Conservation (phyloP, 2,113 vertebrate genomes). For the Catharus fuscescens region DNA sequence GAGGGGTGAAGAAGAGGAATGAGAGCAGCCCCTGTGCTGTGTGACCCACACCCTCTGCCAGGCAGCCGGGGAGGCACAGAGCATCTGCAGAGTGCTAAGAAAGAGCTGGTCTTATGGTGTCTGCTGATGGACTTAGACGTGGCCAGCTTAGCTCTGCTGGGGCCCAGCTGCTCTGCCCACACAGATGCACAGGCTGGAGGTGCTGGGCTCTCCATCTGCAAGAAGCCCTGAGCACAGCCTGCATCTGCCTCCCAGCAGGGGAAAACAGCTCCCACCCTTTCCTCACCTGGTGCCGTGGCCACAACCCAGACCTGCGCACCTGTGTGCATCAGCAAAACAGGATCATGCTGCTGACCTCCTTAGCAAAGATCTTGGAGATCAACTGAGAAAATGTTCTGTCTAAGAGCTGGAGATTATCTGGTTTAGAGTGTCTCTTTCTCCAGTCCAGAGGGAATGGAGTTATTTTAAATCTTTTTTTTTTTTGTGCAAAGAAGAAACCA, state of each 20-base stretch:
- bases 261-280: neutral
- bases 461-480: constrained; percentile 45
- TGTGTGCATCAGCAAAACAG: neutral
- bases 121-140: constrained; percentile 57
- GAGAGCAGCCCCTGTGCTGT: neutral
- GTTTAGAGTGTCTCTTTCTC: constrained; percentile 56
- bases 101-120: constrained; percentile 54
- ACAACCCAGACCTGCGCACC: neutral
- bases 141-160: constrained; percentile 52
- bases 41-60: neutral
- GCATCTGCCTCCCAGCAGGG: neutral
- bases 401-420: constrained; percentile 62
- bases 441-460: constrained; percentile 47
- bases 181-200: constrained; percentile 16
- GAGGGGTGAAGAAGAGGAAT: neutral
- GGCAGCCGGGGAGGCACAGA: neutral
- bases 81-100: constrained; percentile 33
- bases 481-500: constrained; percentile 49
- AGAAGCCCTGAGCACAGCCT: neutral
- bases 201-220: neutral
- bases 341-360: constrained; percentile 31
- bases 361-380: constrained; percentile 48
- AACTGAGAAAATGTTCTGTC: constrained; percentile 34
- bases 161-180: constrained; percentile 37
- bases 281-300: neutral